A percentile compares a stretch with the other conserved stretches of the same genome.
phyloP scores from a whole-genome alignment of 2,888 invertebrate species.

The Ochropacha duplaris region DNA sequence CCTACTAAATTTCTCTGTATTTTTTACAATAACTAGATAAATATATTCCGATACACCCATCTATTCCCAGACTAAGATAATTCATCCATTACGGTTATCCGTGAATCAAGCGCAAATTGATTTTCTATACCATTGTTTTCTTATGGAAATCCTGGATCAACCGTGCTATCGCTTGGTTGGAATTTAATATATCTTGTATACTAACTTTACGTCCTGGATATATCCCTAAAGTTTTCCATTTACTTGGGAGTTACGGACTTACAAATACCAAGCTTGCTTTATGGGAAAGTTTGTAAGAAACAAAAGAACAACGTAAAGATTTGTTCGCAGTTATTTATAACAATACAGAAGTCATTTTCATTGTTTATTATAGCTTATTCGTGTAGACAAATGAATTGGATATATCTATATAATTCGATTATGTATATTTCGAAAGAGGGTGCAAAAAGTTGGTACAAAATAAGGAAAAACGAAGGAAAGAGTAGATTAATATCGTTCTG shows the following conservation, averaged over 20 bases:
- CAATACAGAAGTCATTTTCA: neutral
- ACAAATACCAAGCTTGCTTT: neutral
- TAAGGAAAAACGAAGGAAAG: neutral
- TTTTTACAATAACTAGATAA: neutral
- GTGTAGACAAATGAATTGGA: no score
- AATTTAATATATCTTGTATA: constrained; percentile 9
- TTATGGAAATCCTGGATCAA: constrained; percentile 36
- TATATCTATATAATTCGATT: neutral
- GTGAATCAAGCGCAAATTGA: constrained; percentile 33
- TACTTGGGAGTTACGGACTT: neutral
- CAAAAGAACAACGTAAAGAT: neutral
- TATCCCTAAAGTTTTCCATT: constrained; percentile 9
- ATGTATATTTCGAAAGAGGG: neutral
- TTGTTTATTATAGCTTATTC: neutral
- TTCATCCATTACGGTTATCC: constrained; percentile 23
- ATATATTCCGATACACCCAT: neutral
- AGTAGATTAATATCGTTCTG: neutral
- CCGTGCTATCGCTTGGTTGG: constrained; percentile 10
- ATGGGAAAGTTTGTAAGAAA: neutral
- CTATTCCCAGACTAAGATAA: constrained; percentile 3
- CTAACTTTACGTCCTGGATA: constrained; percentile 23
- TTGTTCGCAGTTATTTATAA: neutral
- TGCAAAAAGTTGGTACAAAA: neutral
- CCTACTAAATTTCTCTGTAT: neutral
- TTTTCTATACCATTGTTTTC: constrained; percentile 39